Evolutionary conservation across 2,797 vertebrate species (phyloP).

Genomic region (Pangasius mekongensis): DNA sequence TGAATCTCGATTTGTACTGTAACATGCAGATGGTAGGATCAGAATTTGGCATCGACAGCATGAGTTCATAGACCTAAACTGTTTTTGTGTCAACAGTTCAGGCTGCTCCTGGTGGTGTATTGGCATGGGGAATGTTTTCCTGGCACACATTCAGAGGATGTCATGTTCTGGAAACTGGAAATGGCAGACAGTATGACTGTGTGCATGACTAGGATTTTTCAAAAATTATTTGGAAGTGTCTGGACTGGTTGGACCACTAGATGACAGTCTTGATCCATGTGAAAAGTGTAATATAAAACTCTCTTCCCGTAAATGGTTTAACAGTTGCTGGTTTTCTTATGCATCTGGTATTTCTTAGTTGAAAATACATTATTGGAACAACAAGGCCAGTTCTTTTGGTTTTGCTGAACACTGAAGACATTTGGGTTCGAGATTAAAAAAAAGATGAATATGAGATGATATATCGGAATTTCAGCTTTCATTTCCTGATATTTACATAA

Average conservation of each 20-base stretch:
- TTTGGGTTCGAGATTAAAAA: not conserved
- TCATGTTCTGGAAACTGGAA: not conserved
- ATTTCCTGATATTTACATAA: not conserved
- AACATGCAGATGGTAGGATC: not conserved
- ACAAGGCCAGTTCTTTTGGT: not conserved
- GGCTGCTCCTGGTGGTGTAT: not conserved
- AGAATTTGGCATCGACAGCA: not conserved
- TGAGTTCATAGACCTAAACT: not conserved
- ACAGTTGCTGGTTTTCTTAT: not conserved
- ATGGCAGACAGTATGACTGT: not conserved
- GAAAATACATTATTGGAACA: not conserved
- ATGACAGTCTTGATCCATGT: conserved; percentile 31
- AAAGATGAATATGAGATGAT: not conserved
- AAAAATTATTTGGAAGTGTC: not conserved
- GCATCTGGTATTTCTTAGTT: not conserved
- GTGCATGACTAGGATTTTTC: not conserved
- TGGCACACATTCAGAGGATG: not conserved
- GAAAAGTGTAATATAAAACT: not conserved
- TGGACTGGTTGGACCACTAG: conserved; percentile 29
- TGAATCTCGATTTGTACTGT: not conserved
- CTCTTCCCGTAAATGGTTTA: not conserved
- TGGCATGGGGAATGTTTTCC: not conserved
- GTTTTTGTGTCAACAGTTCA: not conserved
- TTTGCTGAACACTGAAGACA: not conserved
- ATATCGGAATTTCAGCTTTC: not conserved